phyloP scores from a whole-genome alignment of 2,888 invertebrate genomes.

The Cantharis rustica region DNA sequence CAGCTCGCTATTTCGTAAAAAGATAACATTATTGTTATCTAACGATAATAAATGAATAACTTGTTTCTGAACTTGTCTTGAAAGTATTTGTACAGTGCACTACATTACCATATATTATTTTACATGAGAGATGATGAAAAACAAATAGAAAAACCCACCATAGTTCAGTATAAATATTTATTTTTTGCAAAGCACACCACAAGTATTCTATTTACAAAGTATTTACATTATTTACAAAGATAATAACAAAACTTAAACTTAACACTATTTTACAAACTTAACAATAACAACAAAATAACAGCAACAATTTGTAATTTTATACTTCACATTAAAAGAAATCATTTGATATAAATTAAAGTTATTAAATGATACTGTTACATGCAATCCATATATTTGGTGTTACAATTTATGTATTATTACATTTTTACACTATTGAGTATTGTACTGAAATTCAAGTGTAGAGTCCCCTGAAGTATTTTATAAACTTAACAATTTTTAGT shows the following conservation, averaged over 20 bases:
- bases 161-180: background rate
- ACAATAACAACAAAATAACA: conserved; percentile 9
- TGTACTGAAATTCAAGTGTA: conserved; percentile 31
- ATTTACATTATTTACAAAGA: conserved; percentile 25
- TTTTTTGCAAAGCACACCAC: conserved; percentile 25
- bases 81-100: no score
- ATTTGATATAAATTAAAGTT: background rate
- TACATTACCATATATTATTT: background rate
- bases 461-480: conserved; percentile 17
- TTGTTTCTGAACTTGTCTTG: no score
- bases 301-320: background rate
- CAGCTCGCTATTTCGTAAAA: no score
- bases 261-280: conserved; percentile 25
- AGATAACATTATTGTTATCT: no score
- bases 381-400: background rate
- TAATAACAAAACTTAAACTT: conserved; percentile 24
- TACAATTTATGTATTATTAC: background rate
- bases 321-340: background rate
- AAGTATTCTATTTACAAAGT: conserved; percentile 24
- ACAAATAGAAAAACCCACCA: background rate
- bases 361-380: background rate
- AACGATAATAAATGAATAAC: no score
- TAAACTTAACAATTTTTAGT: background rate
- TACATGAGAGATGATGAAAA: background rate
- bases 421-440: conserved; percentile 5